Percentiles rank a stretch among this genome's conserved stretches.
Evolutionary conservation across 2,113 vertebrate genomes (phyloP).

Genomic region (Barnardius zonarius): DNA sequence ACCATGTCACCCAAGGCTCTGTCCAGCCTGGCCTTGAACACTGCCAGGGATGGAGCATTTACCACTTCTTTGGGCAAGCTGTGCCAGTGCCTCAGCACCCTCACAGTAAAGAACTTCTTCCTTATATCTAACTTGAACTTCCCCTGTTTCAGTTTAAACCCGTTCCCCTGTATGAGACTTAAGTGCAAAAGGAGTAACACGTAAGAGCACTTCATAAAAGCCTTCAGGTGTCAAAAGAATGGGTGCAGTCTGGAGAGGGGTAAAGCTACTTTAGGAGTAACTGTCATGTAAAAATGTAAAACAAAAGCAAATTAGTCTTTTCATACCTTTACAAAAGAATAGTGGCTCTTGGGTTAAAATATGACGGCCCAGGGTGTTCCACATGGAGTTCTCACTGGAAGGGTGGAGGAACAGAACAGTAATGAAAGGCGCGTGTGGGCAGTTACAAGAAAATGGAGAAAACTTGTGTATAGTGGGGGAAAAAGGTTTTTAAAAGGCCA

Average conservation of each 20-base stretch:
- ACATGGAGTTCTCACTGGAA: not conserved
- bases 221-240: not conserved
- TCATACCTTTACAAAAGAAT: not conserved
- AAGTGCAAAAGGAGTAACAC: not conserved
- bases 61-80: not conserved
- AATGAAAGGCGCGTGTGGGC: not conserved
- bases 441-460: not conserved
- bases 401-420: not conserved
- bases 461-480: not conserved
- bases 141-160: not conserved
- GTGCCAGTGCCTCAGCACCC: not conserved
- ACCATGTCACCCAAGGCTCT: not conserved
- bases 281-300: not conserved
- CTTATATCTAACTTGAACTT: not conserved
- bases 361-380: not conserved
- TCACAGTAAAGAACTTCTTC: not conserved
- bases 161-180: not conserved
- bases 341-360: not conserved
- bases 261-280: not conserved
- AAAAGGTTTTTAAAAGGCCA: not conserved
- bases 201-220: not conserved
- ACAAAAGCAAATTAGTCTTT: not conserved
- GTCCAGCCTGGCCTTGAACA: not conserved
- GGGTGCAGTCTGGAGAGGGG: not conserved
- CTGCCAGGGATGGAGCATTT: not conserved